Percentiles rank a stretch among this genome's conserved stretches.
Conservation (phyloP, 1,140 invertebrate species). For the Tenebrio molitor region DNA sequence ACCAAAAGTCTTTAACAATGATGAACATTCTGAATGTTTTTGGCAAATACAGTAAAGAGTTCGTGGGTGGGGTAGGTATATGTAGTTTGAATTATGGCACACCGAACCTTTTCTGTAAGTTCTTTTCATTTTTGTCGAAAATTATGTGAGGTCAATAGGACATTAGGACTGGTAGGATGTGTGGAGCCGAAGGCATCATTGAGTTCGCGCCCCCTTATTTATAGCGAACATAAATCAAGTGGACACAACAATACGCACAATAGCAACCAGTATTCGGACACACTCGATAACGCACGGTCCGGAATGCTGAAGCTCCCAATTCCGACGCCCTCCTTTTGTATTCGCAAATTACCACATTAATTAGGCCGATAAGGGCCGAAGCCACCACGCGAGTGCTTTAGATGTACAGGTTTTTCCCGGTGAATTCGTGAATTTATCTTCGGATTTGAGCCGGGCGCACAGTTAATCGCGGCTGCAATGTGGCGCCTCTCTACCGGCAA, state of each 20-base stretch:
- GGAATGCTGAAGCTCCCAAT: slow-evolving; percentile 25
- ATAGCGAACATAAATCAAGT: slow-evolving; percentile 55
- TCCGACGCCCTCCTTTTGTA: slow-evolving; percentile 41
- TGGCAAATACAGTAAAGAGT: too few species aligned
- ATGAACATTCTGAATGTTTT: too few species aligned
- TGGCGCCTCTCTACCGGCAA: too few species aligned
- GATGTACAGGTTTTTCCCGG: neutral
- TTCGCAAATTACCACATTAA: slow-evolving; percentile 51
- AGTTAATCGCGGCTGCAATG: neutral
- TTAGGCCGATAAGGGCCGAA: slow-evolving; percentile 41
- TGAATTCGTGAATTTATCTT: slow-evolving; percentile 2
- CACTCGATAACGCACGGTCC: slow-evolving; percentile 53
- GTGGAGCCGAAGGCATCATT: slow-evolving; percentile 54
- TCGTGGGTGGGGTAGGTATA: too few species aligned
- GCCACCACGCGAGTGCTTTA: neutral
- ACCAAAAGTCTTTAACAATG: too few species aligned
- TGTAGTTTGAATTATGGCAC: neutral
- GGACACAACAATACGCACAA: slow-evolving; percentile 59
- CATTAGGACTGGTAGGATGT: slow-evolving; percentile 49
- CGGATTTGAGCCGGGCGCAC: neutral
- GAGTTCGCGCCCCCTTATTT: slow-evolving; percentile 59
- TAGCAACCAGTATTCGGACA: slow-evolving; percentile 54
- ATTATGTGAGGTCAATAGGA: slow-evolving; percentile 45
- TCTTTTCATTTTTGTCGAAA: slow-evolving; percentile 33
- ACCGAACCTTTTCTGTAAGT: neutral